Evolutionary conservation across 2,113 vertebrate genomes (phyloP).

Genomic region (mouse (Mus musculus)): GRCm39 chr10:104501001-104501500

Average conservation of each 20-base stretch:
- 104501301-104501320: conserved; percentile 18
- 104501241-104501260: not conserved
- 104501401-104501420: conserved; percentile 64
- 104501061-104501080: not conserved
- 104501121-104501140: not conserved
- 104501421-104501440: conserved; percentile 60
- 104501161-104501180: not conserved
- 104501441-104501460: conserved; percentile 50
- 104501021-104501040: conserved; percentile 3
- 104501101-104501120: not conserved
- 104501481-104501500: conserved; percentile 19
- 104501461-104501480: conserved; percentile 65
- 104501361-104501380: conserved; percentile 56
- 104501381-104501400: conserved; percentile 61
- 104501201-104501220: not conserved
- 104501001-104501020: conserved; percentile 35
- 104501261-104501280: not conserved
- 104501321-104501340: not conserved
- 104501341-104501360: conserved; percentile 29
- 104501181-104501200: not conserved
- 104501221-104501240: conserved; percentile 6
- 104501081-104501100: not conserved
- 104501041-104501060: not conserved
- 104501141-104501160: not conserved
- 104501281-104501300: not conserved